Evolutionary conservation across 2,888 invertebrate species (phyloP), one percentile per base, ranked within the genome.

Genomic region (Campoplex capitator): DNA sequence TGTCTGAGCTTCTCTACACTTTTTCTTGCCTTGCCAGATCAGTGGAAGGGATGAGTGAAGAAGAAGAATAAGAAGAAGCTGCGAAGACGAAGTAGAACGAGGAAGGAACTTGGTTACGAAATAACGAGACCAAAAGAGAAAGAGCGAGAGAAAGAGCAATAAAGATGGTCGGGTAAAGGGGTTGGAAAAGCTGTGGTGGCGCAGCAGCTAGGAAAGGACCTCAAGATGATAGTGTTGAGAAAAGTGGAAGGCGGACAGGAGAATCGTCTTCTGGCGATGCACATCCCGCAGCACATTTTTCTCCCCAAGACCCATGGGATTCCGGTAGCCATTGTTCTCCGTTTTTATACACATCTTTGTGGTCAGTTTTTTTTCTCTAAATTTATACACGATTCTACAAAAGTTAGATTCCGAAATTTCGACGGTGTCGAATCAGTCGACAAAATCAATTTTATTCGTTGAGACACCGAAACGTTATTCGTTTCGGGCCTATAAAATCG

Each of bases 251-350:
- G 88, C 83, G 89, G 76, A 84, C 65, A 85, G 88, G 81, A 83
- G 88, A 89, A 90, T 91, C 92, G 91, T 92, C 92, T 91, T 89
- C 90, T 90, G 90, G 91, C 90, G 90, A 90, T 91, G 89, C 92
- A 91, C 92, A 91, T 90, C 92, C 92, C 92, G 90, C 91, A 90
- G 91, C 92, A 92, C 92, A 93, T 93, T 92, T 92, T 93, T 93
- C 93, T 93, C 90, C 88, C 92, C 91, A 91, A 92, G 93, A 92
- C 92, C 90, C 91, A 89, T 88, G 91, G 91, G 92, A 91, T 92
- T 91, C 91, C 91, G 88, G 86, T 88, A 91, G 91, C 92, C 91
- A 93, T 93, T 92, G 92, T 91, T 93, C 75, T 88, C 80, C 90
- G 90, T 89, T 91, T 92, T 90, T 88, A 84, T 82, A 58, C 58